Conservation (phyloP, 1,140 invertebrate genomes). For the Calephelis virginiensis region DNA sequence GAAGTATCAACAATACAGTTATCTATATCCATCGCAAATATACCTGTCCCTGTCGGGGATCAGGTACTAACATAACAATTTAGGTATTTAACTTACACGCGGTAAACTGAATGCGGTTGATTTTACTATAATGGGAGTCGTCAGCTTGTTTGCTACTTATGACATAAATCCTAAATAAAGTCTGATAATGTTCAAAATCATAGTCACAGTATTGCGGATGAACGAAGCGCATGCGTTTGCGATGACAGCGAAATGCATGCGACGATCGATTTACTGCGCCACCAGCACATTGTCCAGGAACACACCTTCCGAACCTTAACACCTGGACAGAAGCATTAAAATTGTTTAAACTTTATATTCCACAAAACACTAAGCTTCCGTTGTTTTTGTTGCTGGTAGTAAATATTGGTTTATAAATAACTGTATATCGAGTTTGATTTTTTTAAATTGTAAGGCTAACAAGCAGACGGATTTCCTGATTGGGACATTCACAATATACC, state of each 20-base stretch:
- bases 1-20: no score
- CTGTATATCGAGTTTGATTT: neutral
- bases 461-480: no score
- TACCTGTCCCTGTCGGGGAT: no score
- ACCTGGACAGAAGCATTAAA: neutral
- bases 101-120: no score
- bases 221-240: conserved; percentile 42
- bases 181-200: conserved; percentile 12
- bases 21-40: no score
- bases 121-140: no score
- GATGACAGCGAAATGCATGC: conserved; percentile 59
- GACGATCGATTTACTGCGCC: conserved; percentile 55
- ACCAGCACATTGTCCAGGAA: neutral
- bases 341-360: neutral
- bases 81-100: no score
- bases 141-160: no score
- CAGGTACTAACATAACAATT: no score
- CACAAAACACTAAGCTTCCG: conserved; percentile 24
- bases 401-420: conserved; percentile 15
- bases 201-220: conserved; percentile 38
- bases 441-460: no score
- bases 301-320: conserved; percentile 25
- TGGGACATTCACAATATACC: no score
- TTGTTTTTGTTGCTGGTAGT: conserved; percentile 14
- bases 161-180: no score